phyloP scores from a whole-genome alignment of 2,113 vertebrate species.

The Channa maculata region DNA sequence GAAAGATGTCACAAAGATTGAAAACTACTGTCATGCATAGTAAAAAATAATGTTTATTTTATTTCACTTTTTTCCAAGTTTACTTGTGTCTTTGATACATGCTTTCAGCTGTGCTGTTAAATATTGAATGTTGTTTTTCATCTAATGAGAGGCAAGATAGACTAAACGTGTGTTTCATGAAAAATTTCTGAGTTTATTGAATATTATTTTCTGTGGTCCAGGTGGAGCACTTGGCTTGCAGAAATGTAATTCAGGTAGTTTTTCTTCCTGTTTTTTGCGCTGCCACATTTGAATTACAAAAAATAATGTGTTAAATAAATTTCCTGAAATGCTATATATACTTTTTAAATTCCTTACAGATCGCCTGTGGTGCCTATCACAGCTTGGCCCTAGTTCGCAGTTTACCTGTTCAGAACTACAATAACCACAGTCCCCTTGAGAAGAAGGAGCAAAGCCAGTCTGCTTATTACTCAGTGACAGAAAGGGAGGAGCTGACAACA shows the following conservation, averaged over 20 bases:
- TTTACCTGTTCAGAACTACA: slow-evolving; percentile 81
- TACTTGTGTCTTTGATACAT: too few relatives aligned
- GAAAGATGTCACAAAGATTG: background rate
- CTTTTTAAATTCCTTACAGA: slow-evolving; percentile 54
- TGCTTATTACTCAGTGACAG: slow-evolving; percentile 86
- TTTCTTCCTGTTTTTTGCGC: slow-evolving; percentile 6
- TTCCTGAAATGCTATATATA: background rate
- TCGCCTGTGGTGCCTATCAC: slow-evolving; percentile 93
- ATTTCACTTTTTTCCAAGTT: too few relatives aligned
- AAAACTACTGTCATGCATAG: background rate
- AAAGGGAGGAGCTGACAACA: slow-evolving; percentile 89
- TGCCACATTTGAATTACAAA: background rate
- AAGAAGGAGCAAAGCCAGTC: slow-evolving; percentile 89
- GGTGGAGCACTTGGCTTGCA: slow-evolving; percentile 93
- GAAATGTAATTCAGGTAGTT: slow-evolving; percentile 89
- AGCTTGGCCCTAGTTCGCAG: slow-evolving; percentile 93
- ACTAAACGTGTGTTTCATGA: too few relatives aligned
- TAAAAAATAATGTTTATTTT: too few relatives aligned
- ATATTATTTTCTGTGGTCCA: slow-evolving; percentile 24
- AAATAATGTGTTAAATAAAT: background rate
- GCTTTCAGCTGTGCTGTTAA: too few relatives aligned
- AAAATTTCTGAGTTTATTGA: too few relatives aligned
- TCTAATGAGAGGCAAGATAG: too few relatives aligned
- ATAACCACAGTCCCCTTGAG: slow-evolving; percentile 84
- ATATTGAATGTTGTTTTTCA: too few relatives aligned